Conservation (phyloP, 1,140 invertebrate genomes). For the Zaprionus davidi region DNA sequence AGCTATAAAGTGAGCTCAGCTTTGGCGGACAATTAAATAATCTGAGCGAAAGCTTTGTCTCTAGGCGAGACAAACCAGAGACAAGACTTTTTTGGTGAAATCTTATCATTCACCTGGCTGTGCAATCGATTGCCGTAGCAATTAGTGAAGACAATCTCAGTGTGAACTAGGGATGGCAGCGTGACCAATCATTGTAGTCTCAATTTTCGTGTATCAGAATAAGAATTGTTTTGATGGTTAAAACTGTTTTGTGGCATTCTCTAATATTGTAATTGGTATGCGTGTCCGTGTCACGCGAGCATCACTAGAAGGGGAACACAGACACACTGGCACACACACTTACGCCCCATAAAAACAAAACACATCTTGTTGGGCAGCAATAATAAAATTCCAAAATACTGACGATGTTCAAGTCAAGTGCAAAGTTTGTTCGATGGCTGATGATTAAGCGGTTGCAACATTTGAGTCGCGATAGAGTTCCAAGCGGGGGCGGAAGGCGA, state of each 20-base stretch:
- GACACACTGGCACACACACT: not conserved
- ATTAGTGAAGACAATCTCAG: conserved; percentile 25
- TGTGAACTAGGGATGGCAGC: not conserved
- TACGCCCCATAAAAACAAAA: conserved; percentile 8
- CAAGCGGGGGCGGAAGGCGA: not conserved
- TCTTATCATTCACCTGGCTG: conserved; percentile 55
- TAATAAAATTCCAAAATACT: conserved; percentile 61
- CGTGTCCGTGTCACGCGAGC: not conserved
- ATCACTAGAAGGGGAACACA: not conserved
- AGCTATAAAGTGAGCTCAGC: conserved; percentile 30
- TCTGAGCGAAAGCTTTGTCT: conserved; percentile 70
- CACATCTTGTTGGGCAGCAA: conserved; percentile 19
- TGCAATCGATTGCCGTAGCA: conserved; percentile 36
- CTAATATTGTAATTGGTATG: not conserved
- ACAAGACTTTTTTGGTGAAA: conserved; percentile 56
- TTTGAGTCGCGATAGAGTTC: conserved; percentile 23
- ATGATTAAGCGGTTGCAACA: conserved; percentile 65
- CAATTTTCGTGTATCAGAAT: not conserved
- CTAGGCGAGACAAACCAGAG: conserved; percentile 42
- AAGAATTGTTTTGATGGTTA: not conserved
- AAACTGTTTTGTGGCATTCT: not conserved
- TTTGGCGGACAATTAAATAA: conserved; percentile 53
- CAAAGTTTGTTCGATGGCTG: conserved; percentile 72
- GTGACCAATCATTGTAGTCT: not conserved
- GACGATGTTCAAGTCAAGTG: conserved; percentile 55